Base-by-base conservation (phyloP, 2,797 vertebrate genomes). In the Sitta carolinensis region DNA sequence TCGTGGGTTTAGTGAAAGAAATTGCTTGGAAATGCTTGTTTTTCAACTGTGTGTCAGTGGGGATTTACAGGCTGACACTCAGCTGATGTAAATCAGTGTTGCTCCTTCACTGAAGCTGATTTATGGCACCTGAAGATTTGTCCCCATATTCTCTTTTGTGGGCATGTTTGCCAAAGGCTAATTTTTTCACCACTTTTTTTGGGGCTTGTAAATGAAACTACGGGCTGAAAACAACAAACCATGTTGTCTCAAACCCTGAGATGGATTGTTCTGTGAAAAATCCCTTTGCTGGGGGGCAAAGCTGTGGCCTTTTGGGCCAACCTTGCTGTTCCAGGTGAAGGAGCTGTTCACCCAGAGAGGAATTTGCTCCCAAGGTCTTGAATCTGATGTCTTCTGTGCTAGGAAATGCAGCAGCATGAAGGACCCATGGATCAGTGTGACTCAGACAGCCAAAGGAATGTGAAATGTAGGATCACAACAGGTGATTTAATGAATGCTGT, bases 71-170 rank as follows among this genome's bases (percentile, higher is more conserved):
- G 45, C 94, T 89, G 87, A 86, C 90, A 76, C 85, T 84, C 63
- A 76, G 89, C 83, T 88, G 95, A 91, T 89, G 89, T 96, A 96
- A 96, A 97, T 96, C 94, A 95, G 81, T 16, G 50, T 72, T n/a
- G 27, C 67, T 64, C 84, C 91, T 89, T 74, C 30, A 14, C 78
- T 6, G 22, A 45, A 34, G 86, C 85, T 93, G 94, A 94, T 96
- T 96, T 95, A 96, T 82, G 90, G 81, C 34, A 94, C 76, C 90
- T 86, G 84, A 92, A 93, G 90, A 76, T 43, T 73, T 73, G 88
- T 76, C 64, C 83, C 73, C 61, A 9, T 93, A 80, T 94, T 92
- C 92, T 84, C 80, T 93, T 93, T 63, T 32, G 43, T 68, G 80
- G 30, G 50, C 22, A 16, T 17, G 16, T 79, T 93, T 87, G 82